A percentile compares a stretch with the other conserved stretches of the same genome.
phyloP scores from a whole-genome alignment of 2,888 invertebrate genomes.

The Conchocele bisecta region DNA sequence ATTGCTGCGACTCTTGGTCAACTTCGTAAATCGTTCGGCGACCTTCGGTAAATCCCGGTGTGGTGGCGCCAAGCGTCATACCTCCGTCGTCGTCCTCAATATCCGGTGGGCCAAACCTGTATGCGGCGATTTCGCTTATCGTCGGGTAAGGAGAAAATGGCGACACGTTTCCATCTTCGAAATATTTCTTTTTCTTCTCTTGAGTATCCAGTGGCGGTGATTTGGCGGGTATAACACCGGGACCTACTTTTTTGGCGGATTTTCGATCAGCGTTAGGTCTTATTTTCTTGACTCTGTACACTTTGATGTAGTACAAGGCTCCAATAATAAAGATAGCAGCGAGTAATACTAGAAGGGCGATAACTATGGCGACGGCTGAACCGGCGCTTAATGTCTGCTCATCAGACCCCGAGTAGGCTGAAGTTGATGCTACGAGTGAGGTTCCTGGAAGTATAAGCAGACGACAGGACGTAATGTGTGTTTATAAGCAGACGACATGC shows the following conservation, averaged over 20 bases:
- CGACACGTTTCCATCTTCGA: constrained; percentile 48
- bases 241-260: constrained; percentile 12
- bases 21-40: constrained; percentile 45
- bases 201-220: constrained; percentile 52
- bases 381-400: constrained; percentile 36
- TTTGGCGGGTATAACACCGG: constrained; percentile 36
- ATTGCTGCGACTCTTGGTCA: constrained; percentile 49
- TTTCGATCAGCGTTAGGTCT: constrained; percentile 15
- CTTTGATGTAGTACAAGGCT: constrained; percentile 56
- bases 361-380: constrained; percentile 33
- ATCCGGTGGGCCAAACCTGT: constrained; percentile 58
- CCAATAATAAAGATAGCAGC: constrained; percentile 30
- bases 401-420: not conserved
- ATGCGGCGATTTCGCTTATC: constrained; percentile 59
- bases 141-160: constrained; percentile 61
- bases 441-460: no score
- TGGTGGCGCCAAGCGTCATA: constrained; percentile 51
- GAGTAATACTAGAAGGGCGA: constrained; percentile 48
- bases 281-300: constrained; percentile 37
- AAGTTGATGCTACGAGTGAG: not conserved
- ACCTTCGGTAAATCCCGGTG: constrained; percentile 57
- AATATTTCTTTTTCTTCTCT: constrained; percentile 34
- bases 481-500: not conserved
- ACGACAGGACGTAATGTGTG: not conserved
- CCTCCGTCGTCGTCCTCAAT: constrained; percentile 59